These are phyloP conservation scores for Endotricha flammealis DNA, from an alignment of 2,888 invertebrate species.

Conservation along the genomic window DNA sequence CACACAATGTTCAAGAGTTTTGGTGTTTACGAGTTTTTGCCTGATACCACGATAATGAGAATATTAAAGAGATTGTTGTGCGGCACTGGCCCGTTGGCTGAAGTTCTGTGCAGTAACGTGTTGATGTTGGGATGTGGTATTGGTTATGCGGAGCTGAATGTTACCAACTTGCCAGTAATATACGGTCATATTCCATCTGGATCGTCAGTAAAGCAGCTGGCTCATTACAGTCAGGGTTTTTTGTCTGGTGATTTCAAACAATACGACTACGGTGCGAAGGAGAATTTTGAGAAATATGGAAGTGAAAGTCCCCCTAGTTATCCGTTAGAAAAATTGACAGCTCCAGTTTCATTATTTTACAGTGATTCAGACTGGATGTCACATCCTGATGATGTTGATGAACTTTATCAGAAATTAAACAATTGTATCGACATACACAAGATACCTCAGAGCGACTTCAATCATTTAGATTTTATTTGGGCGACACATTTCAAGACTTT, in stretches of 20 bases:
- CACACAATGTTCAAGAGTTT: constrained; percentile 43
- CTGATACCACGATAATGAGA: constrained; percentile 70
- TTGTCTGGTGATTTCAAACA: constrained; percentile 43
- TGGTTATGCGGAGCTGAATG: constrained; percentile 76
- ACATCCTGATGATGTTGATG: constrained; percentile 18
- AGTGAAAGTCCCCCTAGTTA: constrained; percentile 43
- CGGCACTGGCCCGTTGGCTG: constrained; percentile 52
- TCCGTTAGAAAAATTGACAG: constrained; percentile 34
- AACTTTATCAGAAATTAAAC: constrained; percentile 3
- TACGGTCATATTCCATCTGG: constrained; percentile 75
- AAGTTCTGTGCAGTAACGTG: constrained; percentile 76
- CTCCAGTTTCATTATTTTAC: constrained; percentile 54
- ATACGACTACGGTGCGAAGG: constrained; percentile 45
- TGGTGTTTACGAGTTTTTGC: constrained; percentile 81
- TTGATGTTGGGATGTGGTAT: constrained; percentile 80
- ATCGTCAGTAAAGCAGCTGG: constrained; percentile 67
- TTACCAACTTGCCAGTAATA: constrained; percentile 75
- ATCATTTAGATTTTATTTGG: constrained; percentile 7
- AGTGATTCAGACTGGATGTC: constrained; percentile 51
- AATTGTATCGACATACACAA: constrained; percentile 5
- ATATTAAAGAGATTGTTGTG: constrained; percentile 63
- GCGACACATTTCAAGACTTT: constrained; percentile 6
- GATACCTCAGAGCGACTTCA: constrained; percentile 1
- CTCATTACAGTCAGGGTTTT: constrained; percentile 74
- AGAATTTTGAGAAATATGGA: constrained; percentile 46